Percentiles rank a stretch among this genome's conserved stretches.
phyloP scores from a whole-genome alignment of 2,113 vertebrate genomes.

The Sigmodon hispidus region DNA sequence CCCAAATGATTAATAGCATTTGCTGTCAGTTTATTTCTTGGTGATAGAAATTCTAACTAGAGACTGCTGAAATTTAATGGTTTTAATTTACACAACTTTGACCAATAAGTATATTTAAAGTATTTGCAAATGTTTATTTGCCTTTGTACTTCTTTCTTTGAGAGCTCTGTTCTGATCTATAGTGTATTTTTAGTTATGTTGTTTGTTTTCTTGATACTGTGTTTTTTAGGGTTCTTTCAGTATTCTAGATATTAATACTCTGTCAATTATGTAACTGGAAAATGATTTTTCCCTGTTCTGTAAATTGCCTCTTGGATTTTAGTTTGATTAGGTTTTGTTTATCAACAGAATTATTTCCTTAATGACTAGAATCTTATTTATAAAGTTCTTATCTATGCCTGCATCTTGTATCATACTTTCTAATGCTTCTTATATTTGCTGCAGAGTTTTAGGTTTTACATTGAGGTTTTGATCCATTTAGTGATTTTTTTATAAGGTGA shows the following conservation, averaged over 20 bases:
- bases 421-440: neutral
- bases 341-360: too few relatives aligned
- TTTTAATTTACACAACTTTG: neutral
- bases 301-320: neutral
- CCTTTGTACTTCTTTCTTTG: neutral
- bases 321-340: too few relatives aligned
- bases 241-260: neutral
- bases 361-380: neutral
- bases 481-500: neutral
- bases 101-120: neutral
- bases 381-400: neutral
- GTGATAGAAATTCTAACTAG: too few relatives aligned
- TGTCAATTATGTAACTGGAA: neutral
- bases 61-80: neutral
- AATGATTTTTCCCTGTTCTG: neutral
- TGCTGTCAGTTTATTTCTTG: neutral
- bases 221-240: too few relatives aligned
- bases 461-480: neutral
- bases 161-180: neutral
- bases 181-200: too few relatives aligned
- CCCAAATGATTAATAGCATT: neutral
- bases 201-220: too few relatives aligned
- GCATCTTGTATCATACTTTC: neutral
- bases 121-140: neutral
- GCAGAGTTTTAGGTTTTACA: neutral